Evolutionary conservation across 2,113 vertebrate genomes (phyloP), one percentile per base, ranked within the genome.

Genomic region (Amphilophus citrinellus): DNA sequence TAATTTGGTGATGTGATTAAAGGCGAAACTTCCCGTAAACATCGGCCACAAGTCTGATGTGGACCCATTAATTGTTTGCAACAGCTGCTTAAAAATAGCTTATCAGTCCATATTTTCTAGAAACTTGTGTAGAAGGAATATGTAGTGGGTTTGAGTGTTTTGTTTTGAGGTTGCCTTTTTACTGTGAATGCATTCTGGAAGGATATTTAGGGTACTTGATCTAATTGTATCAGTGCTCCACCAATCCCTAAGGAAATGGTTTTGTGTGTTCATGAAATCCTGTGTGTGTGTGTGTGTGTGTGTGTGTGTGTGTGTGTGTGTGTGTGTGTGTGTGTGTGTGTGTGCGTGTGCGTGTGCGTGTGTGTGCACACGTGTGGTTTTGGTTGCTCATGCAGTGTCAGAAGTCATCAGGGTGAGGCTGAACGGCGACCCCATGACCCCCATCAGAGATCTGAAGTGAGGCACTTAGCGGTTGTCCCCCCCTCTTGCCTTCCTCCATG

Each of bases 391-490:
- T 84, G 89, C 87, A 18, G 91, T 95, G 95, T 96, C 95, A 96
- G 82, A 95, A 94, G 89, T 93, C 91, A 96, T 96, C 95, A 95
- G 92, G 90, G 88, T 95, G 94, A 96, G 68, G 92, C 92, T 93
- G 89, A 89, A 88, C 87, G 77, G 86, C 85, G 95, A 96, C 95
- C 96, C 82, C 78, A 68, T 93, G 93, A 96, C 96, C 95, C 90
- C 93, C 91, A 94, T 93, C 95, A 92, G 88, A 95, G 94, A 95
- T 95, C 93, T 89, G 88, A 94, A 87, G 91, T 90, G 85, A 87
- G 84, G 94, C 94, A 95, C 93, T 95, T 94, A 94, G 89, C 66
- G 85, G 79, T 84, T 37, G 8, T 10, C 35, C 59, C 73, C 24
- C 24, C 50, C 53, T 24, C 53, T 44, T 61, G 80, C 83, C 89